Conservation (phyloP, 2,888 invertebrate genomes). For the Coremacera marginata region DNA sequence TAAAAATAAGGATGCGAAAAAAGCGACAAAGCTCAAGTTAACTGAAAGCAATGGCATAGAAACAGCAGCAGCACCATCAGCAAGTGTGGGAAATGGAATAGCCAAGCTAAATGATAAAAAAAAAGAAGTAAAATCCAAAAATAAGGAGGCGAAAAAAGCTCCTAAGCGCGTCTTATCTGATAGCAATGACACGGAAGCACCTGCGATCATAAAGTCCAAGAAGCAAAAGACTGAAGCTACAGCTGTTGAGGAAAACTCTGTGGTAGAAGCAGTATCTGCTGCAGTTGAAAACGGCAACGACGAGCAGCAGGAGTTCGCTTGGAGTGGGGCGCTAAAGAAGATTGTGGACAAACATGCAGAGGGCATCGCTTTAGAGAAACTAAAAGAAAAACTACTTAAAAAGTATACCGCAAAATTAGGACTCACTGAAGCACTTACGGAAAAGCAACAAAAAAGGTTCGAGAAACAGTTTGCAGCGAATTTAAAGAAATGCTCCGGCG, state of each 20-base stretch:
- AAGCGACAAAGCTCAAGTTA: conserved; percentile 20
- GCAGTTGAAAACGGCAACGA: neutral
- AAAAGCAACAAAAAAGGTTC: conserved; percentile 73
- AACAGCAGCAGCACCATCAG: conserved; percentile 12
- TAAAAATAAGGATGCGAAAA: conserved; percentile 67
- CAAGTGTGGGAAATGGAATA: neutral
- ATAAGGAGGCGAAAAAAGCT: conserved; percentile 67
- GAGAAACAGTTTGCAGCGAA: conserved; percentile 80
- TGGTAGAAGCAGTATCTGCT: neutral
- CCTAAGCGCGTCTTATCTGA: conserved; percentile 32
- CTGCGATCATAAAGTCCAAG: conserved; percentile 32
- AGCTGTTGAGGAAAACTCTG: neutral
- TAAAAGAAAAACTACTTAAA: conserved; percentile 81
- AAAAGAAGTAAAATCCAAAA: conserved; percentile 1
- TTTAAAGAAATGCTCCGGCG: conserved; percentile 75
- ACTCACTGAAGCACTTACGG: conserved; percentile 67
- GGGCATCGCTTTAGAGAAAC: conserved; percentile 78
- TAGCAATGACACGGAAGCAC: conserved; percentile 40
- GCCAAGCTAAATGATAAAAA: neutral
- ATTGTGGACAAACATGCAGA: conserved; percentile 69
- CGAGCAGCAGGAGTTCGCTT: conserved; percentile 54
- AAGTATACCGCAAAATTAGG: conserved; percentile 71
- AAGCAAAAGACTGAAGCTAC: neutral
- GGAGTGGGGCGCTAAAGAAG: conserved; percentile 54
- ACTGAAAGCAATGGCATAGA: conserved; percentile 33